A percentile compares a stretch with the other conserved stretches of the same genome.
Evolutionary conservation across 2,888 invertebrate species (phyloP).

Genomic region (Nematopogon swammerdamellus): DNA sequence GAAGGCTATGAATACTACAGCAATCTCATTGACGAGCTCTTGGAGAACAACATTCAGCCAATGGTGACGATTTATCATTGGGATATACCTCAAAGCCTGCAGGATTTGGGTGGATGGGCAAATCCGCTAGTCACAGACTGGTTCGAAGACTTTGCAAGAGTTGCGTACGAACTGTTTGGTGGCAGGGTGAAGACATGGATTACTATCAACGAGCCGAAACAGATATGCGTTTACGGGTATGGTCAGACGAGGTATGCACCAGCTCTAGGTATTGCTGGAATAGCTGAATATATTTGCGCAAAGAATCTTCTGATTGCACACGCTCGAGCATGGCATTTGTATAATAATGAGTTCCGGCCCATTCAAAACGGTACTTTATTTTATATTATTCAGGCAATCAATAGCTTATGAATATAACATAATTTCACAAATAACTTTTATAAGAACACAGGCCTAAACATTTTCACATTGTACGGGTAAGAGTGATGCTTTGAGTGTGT

Average conservation of each 20-base stretch:
- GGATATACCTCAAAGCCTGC: slow-evolving; percentile 53
- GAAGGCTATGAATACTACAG: slow-evolving; percentile 64
- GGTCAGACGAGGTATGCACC: slow-evolving; percentile 30
- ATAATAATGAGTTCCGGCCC: slow-evolving; percentile 30
- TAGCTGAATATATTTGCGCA: slow-evolving; percentile 48
- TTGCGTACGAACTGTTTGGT: slow-evolving; percentile 39
- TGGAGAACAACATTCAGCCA: slow-evolving; percentile 58
- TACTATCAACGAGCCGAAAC: slow-evolving; percentile 58
- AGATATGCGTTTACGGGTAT: slow-evolving; percentile 39
- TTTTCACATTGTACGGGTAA: no score
- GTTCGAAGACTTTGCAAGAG: slow-evolving; percentile 48
- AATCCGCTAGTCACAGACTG: slow-evolving; percentile 40
- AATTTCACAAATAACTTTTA: no score
- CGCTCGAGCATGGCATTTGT: slow-evolving; percentile 43
- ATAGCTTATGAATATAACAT: no score
- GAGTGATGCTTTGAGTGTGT: no score
- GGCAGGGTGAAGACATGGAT: slow-evolving; percentile 56
- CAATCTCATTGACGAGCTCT: slow-evolving; percentile 56
- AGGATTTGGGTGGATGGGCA: slow-evolving; percentile 55
- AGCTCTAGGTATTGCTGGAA: slow-evolving; percentile 33
- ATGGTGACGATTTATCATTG: slow-evolving; percentile 56
- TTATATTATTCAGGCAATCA: background rate
- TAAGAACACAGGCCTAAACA: no score
- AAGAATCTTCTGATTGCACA: slow-evolving; percentile 58
- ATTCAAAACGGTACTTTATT: background rate